A percentile compares a stretch with the other conserved stretches of the same genome.
These are phyloP conservation scores for Tetranychus piercei DNA, from an alignment of 2,888 invertebrate genomes.

Conservation along the genomic window DNA sequence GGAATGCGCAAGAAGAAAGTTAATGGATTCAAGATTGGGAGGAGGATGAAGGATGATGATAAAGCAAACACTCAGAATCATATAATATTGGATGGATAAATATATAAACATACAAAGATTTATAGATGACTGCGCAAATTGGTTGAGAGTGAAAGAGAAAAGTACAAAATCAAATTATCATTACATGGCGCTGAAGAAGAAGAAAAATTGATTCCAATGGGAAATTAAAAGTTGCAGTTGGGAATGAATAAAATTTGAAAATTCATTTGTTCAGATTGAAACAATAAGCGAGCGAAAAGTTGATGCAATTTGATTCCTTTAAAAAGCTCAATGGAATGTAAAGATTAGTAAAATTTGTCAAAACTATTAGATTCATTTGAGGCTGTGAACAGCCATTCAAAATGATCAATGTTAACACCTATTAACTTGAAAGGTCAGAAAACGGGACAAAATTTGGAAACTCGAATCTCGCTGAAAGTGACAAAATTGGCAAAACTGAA, in stretches of 20 bases:
- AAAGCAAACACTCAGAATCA: background rate
- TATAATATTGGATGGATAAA: no score
- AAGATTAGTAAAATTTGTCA: no score
- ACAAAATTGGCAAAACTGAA: no score
- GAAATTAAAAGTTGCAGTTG: background rate
- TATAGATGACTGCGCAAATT: background rate
- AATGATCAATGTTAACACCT: no score
- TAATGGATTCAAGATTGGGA: constrained; percentile 14
- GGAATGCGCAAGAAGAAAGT: background rate
- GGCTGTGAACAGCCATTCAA: no score
- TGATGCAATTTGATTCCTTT: no score
- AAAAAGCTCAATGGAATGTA: no score
- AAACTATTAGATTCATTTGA: no score
- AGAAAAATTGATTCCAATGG: background rate
- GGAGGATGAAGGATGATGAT: background rate
- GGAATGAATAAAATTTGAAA: background rate
- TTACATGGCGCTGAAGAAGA: background rate
- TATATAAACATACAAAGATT: background rate
- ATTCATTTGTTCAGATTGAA: background rate
- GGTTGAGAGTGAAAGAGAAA: background rate
- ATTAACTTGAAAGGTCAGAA: no score
- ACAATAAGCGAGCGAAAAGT: no score
- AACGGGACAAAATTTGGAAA: no score
- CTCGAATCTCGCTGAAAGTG: no score
- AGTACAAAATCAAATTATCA: background rate